These are phyloP conservation scores for Cephus cinctus DNA, from an alignment of 1,140 invertebrate genomes.

Conservation along the genomic window DNA sequence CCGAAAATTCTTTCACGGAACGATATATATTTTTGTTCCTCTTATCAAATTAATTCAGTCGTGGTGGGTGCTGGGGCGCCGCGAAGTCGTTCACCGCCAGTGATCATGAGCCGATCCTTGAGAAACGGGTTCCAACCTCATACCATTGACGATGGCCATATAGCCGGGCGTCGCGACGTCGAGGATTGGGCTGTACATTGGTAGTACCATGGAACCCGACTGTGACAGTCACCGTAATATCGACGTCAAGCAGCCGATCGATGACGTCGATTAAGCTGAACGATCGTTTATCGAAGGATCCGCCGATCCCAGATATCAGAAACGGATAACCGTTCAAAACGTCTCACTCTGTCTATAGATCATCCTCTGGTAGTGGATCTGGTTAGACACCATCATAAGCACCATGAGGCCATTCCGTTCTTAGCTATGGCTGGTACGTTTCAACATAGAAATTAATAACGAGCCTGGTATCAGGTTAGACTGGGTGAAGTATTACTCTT, in stretches of 20 bases:
- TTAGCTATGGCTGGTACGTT: too few species aligned
- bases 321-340: conserved; percentile 53
- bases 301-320: conserved; percentile 34
- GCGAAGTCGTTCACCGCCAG: conserved; percentile 10
- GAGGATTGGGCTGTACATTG: too few species aligned
- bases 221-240: neutral
- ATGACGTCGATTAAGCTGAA: conserved; percentile 48
- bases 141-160: too few species aligned
- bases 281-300: conserved; percentile 44
- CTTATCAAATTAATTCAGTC: conserved; percentile 9
- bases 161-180: too few species aligned
- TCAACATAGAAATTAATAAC: conserved; percentile 38
- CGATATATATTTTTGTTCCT: conserved; percentile 4
- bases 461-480: conserved; percentile 16
- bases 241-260: conserved; percentile 40
- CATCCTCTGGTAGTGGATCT: conserved; percentile 32
- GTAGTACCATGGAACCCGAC: neutral
- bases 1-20: conserved; percentile 9
- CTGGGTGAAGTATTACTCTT: too few species aligned
- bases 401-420: conserved; percentile 14
- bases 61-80: conserved; percentile 21
- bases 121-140: too few species aligned
- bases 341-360: conserved; percentile 53
- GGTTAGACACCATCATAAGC: conserved; percentile 27
- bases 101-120: too few species aligned